These are phyloP conservation scores for Pongo abelii DNA, from an alignment of 2,113 vertebrate genomes.

Conservation along the genomic window DNA sequence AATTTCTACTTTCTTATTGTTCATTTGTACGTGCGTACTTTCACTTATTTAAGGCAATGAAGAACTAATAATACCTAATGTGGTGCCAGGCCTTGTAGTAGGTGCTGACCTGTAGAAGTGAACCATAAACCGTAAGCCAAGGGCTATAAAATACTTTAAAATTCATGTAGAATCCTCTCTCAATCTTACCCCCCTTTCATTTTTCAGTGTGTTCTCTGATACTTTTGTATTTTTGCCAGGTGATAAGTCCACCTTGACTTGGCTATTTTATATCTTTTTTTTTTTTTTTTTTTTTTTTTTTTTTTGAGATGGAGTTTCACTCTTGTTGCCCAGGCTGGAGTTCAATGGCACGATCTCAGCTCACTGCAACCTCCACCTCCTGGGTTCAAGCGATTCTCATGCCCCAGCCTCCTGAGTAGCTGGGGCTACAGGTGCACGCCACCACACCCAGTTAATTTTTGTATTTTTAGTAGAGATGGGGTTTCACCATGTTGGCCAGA, in stretches of 20 bases:
- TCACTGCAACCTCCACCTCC: no score
- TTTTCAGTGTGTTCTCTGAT: neutral
- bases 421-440: no score
- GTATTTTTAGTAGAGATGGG: no score
- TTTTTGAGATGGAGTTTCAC: no score
- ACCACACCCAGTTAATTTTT: no score
- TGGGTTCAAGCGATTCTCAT: no score
- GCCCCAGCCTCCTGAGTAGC: no score
- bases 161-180: neutral
- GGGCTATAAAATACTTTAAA: neutral
- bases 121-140: neutral
- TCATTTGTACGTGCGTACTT: neutral
- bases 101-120: neutral
- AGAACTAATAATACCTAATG: neutral
- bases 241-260: neutral
- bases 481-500: no score
- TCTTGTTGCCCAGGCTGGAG: no score
- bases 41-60: neutral
- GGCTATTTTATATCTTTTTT: neutral
- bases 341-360: no score
- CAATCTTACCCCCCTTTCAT: neutral
- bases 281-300: no score
- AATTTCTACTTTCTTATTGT: constrained; percentile 1
- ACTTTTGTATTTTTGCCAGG: neutral
- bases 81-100: neutral